Base-by-base conservation (phyloP, 2,888 invertebrate species). In the Gasteruption jaculator region DNA sequence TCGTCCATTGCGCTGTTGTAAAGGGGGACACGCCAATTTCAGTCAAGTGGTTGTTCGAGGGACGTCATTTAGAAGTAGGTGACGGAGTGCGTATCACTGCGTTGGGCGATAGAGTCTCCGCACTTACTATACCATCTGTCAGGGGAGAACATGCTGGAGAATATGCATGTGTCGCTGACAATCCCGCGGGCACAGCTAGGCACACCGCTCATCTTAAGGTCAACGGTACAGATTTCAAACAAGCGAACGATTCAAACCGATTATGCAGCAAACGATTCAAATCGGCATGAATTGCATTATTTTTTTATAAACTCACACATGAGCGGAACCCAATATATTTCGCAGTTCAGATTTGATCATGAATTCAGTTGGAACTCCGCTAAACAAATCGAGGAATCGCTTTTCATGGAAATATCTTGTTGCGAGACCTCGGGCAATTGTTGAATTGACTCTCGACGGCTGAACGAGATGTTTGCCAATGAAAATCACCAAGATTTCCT, bases 111-210 rank as follows among this genome's bases (percentile, higher is more conserved):
- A 72, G 76, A 48, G 74, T 76, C 32, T 74, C 74, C 49, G 71
- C 73, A 36, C 73, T 86, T 58, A 82, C 80, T 60, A 85, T 86
- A 58, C 80, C 82, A 54, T 77, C 83, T 5, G 81, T 84, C 41
- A 74, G 77, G 57, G 81, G 81, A 52, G 78, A 77, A 58, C 85
- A 86, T 71, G 80, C 80, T 44, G 87, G 86, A 46, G 83, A 84
- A 67, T 88, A 86, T 71, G 82, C 84, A 52, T 87, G 87, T 68
- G 74, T 78, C 53, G 86, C 84, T 41, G 78, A 80, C 71, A 89
- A 88, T 72, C 76, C 76, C 54, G 87, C 85, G 43, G 89, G 86
- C 58, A 73, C 73, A 49, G 77, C 81, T 54, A 80, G 79, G 53
- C 81, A 83, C 65, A 80, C 83, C 41, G 81, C 87, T 50, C 77